Evolutionary conservation across 1,140 invertebrate species (phyloP), one percentile per base, ranked within the genome.

Genomic region (Pseudomyrmex cubaensis): DNA sequence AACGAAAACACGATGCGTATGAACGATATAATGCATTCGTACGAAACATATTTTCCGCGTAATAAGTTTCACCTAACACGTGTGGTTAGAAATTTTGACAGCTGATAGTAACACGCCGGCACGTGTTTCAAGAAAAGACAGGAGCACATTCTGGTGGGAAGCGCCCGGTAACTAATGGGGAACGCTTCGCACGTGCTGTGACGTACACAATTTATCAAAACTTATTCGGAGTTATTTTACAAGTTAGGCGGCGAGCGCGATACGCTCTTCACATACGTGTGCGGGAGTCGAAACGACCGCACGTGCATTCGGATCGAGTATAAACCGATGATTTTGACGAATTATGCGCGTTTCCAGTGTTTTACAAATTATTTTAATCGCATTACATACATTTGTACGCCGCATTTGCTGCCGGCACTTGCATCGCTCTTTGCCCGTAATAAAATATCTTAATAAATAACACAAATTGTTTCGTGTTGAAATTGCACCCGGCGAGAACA

Each of bases 131-230:
- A 61, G 85, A 73, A 82, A 85, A 88, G 87, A 88, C 86, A 87
- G 80, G 76, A 72, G 86, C 76, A 88, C 86, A 88, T 88, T 87
- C 87, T 82, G 74, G 74, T 59, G 69, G 73, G 44, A 87, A 84
- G 84, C 69, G 83, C 64, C 80, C 35, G 35, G 76, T 88, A 87
- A 88, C 86, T 88, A 88, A 88, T 88, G 87, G 87, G 56, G 59
- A 88, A 87, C 75, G 85, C 87, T 87, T 88, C 76, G 86, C 87
- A 88, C 87, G 86, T 88, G 87, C 86, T 87, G 83, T 87, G 87
- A 88, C 87, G 83, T 87, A 86, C 85, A 88, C 83, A 88, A 88
- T 88, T 88, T 88, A 88, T 88, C 87, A 88, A 87, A 88, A 88
- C 87, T 88, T 88, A 86, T 88, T 88, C 87, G 70, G 83, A 88